Evolutionary conservation across 2,797 vertebrate species (phyloP).

Genomic region (Poeciliopsis presidionis): DNA sequence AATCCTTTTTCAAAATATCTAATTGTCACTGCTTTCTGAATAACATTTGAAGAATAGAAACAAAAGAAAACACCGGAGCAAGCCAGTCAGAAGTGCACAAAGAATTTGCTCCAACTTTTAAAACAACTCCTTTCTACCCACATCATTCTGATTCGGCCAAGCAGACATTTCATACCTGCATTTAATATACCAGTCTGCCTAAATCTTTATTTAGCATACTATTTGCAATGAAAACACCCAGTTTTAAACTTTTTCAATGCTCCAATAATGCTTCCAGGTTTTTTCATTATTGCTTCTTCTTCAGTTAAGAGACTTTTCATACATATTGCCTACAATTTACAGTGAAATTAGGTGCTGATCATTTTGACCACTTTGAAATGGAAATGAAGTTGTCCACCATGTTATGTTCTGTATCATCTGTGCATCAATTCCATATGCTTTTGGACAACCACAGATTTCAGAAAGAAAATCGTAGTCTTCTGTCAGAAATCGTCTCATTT

Average conservation of each 20-base stretch:
- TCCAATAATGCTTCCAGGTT: background rate
- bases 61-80: background rate
- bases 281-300: background rate
- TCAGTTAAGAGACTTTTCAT: background rate
- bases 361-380: background rate
- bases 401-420: background rate
- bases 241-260: background rate
- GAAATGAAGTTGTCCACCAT: background rate
- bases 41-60: background rate
- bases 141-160: background rate
- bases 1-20: background rate
- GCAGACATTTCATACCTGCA: background rate
- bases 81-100: background rate
- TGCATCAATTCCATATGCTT: background rate
- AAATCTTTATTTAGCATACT: background rate
- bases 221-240: background rate
- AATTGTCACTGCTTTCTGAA: background rate
- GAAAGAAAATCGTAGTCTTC: background rate
- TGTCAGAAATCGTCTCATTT: background rate
- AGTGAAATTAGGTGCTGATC: background rate
- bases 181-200: background rate
- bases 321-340: background rate
- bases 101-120: constrained; percentile 1
- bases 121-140: background rate
- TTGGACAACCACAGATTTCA: background rate